Evolutionary conservation across 2,888 invertebrate genomes (phyloP), one percentile per base, ranked within the genome.

Genomic region (Lissonota sp.): DNA sequence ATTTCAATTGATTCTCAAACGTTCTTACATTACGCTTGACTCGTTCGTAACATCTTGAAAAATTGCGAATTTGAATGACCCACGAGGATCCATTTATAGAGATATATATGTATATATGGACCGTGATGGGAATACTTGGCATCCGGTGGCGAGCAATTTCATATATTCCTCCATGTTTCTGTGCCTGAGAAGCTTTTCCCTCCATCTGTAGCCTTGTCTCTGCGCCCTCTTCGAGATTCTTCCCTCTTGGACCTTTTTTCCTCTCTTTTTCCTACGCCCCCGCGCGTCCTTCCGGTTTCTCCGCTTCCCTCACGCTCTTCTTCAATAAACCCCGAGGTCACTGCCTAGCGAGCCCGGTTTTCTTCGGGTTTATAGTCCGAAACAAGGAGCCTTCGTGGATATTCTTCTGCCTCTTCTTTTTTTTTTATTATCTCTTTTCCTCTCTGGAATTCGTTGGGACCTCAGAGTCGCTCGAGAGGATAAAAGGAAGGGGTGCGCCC

Each of bases 121-220:
- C 26, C 26, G 26, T 26, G 26, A 26, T 26, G 3, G 26, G 57
- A 14, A 73, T 70, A 44, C 63, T 69, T 60, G 44, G n/a, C 53
- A 73, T 69, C 44, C 58, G 53, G 64, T 69, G n/a, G 37, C 55
- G 44, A 55, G 51, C 57, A 71, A 75, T 79, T 82, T 82, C 26
- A 26, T 70, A 82, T 79, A 82, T 82, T 78, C 71, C 69, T 67
- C 44, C 67, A 58, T 82, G 78, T 82, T 75, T 71, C 58, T 16
- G 73, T 77, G 74, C 55, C 57, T 12, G 62, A 55, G 53, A 53
- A 64, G 26, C 26, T 70, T 73, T 64, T 60, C 53, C 8, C 62
- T 53, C 14, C 37, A 51, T 26, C n/a, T 53, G 44, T 26, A 49
- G 26, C 60, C 49, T 58, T 49, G 55, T 60, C 55, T 58, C 14